Base-by-base conservation (phyloP, 2,888 invertebrate genomes). In the Perizoma affinitatum region DNA sequence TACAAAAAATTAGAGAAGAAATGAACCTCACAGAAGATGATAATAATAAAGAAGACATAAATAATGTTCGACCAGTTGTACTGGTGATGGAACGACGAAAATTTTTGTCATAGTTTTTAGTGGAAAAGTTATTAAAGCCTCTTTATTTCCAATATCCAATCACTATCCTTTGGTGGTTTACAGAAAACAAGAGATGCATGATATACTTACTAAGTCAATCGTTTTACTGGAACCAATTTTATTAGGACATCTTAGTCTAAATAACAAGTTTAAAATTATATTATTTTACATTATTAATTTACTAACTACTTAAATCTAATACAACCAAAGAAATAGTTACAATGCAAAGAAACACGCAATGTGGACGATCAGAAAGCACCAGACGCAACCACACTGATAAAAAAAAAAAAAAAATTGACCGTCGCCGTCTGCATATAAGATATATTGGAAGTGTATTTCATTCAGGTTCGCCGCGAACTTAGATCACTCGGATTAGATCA, bases 161-260 rank as follows among this genome's bases (percentile, higher is more conserved):
- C n/a, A n/a, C n/a, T n/a, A n/a, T n/a, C n/a, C n/a, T n/a, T n/a
- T n/a, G n/a, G n/a, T n/a, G n/a, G n/a, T n/a, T n/a, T n/a, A n/a
- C n/a, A n/a, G n/a, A n/a, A n/a, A n/a, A n/a, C n/a, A 22, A 36
- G 34, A 47, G n/a, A 48, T 38, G 34, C 45, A 22, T 41, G 6
- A 4, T 43, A 49, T 46, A 57, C 58, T 59, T 45, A 59, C 58
- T 54, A 34, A 41, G 49, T 34, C 54, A 54, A 54, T 59, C 35
- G 34, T 49, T 41, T 40, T 22, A 59, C 58, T 58, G 58, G 44
- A 58, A 58, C 53, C 48, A 58, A 58, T 49, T 36, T 40, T 44
- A 40, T 50, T 10, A 50, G 4, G 43, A 9, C 38, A 45, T n/a
- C 44, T 44, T 35, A 57, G 8, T 46, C n/a, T 43, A 36, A 22